These are phyloP conservation scores for Guaruba guarouba DNA, from an alignment of 2,113 vertebrate genomes.

Conservation along the genomic window DNA sequence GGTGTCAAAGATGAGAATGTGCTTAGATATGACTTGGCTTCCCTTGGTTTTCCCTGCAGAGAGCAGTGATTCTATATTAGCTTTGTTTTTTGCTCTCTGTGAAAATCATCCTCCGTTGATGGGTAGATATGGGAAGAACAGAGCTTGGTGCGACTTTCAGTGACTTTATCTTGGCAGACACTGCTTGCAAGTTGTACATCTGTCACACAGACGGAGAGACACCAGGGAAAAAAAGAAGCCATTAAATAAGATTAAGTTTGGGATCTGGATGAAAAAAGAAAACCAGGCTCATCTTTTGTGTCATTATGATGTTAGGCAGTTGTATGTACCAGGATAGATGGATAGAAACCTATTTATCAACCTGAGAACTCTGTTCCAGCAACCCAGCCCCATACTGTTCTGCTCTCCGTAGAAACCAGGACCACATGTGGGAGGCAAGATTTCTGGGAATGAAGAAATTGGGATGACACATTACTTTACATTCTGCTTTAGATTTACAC, in stretches of 20 bases:
- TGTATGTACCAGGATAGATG: neutral
- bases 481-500: neutral
- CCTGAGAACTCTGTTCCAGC: neutral
- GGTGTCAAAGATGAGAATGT: neutral
- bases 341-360: neutral
- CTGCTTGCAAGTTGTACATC: neutral
- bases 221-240: neutral
- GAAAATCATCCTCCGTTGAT: neutral
- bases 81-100: neutral
- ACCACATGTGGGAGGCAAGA: neutral
- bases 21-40: constrained; percentile 19
- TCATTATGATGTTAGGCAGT: neutral
- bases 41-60: neutral
- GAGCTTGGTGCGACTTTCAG: neutral
- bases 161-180: constrained; percentile 22
- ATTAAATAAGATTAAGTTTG: neutral
- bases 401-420: neutral
- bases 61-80: neutral
- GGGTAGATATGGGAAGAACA: neutral
- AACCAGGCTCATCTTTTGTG: neutral
- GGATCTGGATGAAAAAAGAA: neutral
- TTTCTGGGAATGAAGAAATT: neutral
- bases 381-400: neutral
- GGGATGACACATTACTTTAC: neutral
- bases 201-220: constrained; percentile 18